phyloP scores from a whole-genome alignment of 2,797 vertebrate species.

The Cossypha polioptera region DNA sequence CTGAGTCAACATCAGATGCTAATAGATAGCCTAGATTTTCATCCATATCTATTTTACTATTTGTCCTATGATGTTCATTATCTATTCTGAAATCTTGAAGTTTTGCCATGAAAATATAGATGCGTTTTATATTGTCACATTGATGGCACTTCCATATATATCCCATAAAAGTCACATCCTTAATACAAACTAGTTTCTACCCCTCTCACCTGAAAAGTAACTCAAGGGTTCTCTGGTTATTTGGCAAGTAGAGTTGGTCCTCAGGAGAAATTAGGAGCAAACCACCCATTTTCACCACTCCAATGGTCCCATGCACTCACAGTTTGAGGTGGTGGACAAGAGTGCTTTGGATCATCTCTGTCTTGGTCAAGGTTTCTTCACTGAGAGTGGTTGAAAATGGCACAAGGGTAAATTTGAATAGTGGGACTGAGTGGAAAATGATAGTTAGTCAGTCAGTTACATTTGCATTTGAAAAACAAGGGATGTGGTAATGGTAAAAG shows the following conservation, averaged over 20 bases:
- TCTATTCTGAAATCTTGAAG: background rate
- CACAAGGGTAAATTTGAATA: background rate
- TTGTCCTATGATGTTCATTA: background rate
- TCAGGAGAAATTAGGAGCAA: background rate
- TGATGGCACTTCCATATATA: background rate
- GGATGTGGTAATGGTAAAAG: no score
- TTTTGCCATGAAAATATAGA: background rate
- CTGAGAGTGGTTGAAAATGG: background rate
- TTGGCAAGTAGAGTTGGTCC: background rate
- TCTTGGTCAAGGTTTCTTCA: background rate
- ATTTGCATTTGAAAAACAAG: background rate
- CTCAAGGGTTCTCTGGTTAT: background rate
- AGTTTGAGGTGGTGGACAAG: background rate
- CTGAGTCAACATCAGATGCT: conserved; percentile 60
- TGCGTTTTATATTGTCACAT: background rate
- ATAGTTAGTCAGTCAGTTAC: background rate
- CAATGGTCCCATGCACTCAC: background rate
- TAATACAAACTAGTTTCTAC: background rate
- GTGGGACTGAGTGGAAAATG: background rate
- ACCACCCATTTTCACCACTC: background rate
- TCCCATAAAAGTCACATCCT: background rate
- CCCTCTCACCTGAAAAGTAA: background rate
- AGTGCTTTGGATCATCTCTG: background rate
- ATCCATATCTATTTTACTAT: background rate
- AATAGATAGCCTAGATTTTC: conserved; percentile 32